These are phyloP conservation scores for Psittacus erithacus DNA, from an alignment of 2,113 vertebrate genomes.

Conservation along the genomic window DNA sequence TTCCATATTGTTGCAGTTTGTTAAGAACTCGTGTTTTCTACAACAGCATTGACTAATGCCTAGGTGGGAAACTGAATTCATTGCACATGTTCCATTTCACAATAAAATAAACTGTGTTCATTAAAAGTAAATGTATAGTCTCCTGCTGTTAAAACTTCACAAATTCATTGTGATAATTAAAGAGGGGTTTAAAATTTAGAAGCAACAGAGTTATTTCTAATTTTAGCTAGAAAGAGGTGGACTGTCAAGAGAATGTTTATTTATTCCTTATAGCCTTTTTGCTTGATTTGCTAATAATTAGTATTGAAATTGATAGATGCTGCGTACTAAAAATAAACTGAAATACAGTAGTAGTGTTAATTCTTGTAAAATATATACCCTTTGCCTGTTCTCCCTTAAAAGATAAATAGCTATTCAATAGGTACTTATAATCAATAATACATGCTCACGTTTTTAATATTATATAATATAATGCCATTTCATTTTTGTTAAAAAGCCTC, in stretches of 20 bases:
- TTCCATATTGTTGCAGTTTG: neutral
- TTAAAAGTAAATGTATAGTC: slow-evolving; percentile 50
- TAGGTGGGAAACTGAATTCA: slow-evolving; percentile 40
- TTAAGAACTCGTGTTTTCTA: slow-evolving; percentile 33
- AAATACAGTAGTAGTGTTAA: neutral
- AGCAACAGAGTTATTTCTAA: slow-evolving; percentile 22
- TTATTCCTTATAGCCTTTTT: slow-evolving; percentile 3
- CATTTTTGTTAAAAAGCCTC: neutral
- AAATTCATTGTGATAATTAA: slow-evolving; percentile 56
- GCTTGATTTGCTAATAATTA: slow-evolving; percentile 11
- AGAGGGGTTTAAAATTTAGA: slow-evolving; percentile 32
- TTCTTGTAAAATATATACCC: neutral
- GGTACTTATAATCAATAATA: neutral
- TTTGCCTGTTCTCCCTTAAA: neutral
- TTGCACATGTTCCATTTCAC: neutral
- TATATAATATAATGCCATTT: neutral
- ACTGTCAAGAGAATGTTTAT: slow-evolving; percentile 11
- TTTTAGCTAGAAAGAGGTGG: slow-evolving; percentile 17
- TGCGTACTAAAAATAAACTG: slow-evolving; percentile 1
- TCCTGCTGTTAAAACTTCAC: slow-evolving; percentile 38
- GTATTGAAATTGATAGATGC: neutral
- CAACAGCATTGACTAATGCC: neutral
- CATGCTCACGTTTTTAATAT: neutral
- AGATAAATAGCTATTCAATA: neutral
- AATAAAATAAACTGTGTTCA: neutral